Base-by-base conservation (phyloP, 2,797 vertebrate genomes). In the Sebastes cheni region DNA sequence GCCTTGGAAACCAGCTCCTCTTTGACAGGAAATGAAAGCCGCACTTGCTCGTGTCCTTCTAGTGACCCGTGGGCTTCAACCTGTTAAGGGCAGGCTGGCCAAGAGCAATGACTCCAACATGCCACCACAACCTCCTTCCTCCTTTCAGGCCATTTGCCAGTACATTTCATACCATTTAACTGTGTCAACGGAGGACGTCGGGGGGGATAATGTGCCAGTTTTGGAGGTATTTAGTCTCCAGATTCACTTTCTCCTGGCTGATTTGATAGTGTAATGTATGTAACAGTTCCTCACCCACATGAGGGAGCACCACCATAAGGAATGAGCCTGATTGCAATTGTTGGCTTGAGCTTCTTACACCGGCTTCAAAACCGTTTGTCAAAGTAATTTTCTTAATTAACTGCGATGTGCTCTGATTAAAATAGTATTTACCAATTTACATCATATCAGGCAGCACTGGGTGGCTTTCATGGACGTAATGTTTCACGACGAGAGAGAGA, bases 41-140 rank as follows among this genome's bases (percentile, higher is more conserved):
- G 80, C 94, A 92, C 94, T 95, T 91, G 95, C 85, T 95, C 90
- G 84, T 87, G 93, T 97, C 96, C 96, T 95, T 95, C 95, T 92
- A 58, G 91, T 96, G 96, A 97, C 96, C 96, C 85, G 88, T 82
- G 93, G 92, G 93, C 84, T 90, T 84, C 90, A 89, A 92, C 89
- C 91, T 87, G 90, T 87, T 87, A 79, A 67, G 80, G 75, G 70
- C 69, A 54, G 80, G 42, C 69, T 36, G 79, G 75, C 86, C 79
- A 55, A 29, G 79, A 69, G 81, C 79, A 9, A 29, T 8, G 85
- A 81, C 87, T 85, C 8, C 0, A 81, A 76, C 85, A 30, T 58
- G 72, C 64, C 79, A 59, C 70, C 55, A 5, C 79, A 59, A 64
- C 81, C 64, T 79, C 60, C 65, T 46, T 22, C 8, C 66, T 6